A percentile compares a stretch with the other conserved stretches of the same genome.
These are phyloP conservation scores for Holothuria scabra DNA, from an alignment of 53 echinoderm and acorn worm species.

Conservation along the genomic window DNA sequence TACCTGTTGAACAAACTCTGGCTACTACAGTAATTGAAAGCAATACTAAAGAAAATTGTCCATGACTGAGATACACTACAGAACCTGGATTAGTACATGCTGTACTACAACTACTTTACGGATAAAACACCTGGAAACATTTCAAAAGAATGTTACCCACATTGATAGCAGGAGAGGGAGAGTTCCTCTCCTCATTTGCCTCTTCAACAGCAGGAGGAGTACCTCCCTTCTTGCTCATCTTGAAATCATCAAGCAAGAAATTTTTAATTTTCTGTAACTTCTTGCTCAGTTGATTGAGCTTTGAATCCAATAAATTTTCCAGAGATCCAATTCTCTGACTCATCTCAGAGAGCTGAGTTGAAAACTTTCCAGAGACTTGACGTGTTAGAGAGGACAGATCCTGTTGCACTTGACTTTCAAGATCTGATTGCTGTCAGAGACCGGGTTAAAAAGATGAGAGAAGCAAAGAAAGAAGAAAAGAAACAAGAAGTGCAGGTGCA, in stretches of 20 bases:
- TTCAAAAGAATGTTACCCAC: constrained; percentile 34
- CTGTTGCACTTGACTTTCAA: constrained; percentile 43
- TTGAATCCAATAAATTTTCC: constrained; percentile 28
- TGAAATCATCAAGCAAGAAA: neutral
- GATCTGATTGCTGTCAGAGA: constrained; percentile 20
- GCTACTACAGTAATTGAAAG: no score
- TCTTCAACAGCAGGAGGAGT: neutral
- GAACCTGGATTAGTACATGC: neutral
- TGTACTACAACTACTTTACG: constrained; percentile 65
- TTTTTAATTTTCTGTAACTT: constrained; percentile 43
- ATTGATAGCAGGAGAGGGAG: constrained; percentile 23
- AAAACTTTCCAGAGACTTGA: neutral
- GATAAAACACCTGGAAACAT: constrained; percentile 74
- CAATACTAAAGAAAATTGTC: no score
- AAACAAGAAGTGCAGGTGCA: neutral
- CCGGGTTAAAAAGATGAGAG: neutral
- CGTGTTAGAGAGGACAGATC: constrained; percentile 11
- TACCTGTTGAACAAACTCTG: no score
- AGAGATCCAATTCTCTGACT: neutral
- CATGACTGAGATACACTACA: no score
- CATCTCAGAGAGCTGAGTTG: constrained; percentile 11
- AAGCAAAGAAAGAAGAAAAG: no score
- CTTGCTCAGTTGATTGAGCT: constrained; percentile 33
- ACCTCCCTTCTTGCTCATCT: neutral
- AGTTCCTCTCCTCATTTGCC: neutral